Percentiles rank a stretch among this genome's conserved stretches.
Evolutionary conservation across 2,888 invertebrate genomes (phyloP).

Genomic region (Andrena trimmerana): DNA sequence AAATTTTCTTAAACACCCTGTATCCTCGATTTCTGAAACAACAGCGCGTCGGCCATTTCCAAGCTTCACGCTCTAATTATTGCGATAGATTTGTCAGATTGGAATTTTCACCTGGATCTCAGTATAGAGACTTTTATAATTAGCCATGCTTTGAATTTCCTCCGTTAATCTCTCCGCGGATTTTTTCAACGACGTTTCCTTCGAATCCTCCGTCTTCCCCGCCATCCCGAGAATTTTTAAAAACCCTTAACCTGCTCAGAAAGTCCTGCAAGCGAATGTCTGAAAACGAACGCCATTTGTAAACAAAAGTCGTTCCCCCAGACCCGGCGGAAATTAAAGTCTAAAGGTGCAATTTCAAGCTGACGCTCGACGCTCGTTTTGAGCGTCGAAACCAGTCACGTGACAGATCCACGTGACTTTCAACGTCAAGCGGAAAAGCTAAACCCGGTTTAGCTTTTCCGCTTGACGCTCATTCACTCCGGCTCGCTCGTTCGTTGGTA

Average conservation of each 20-base stretch:
- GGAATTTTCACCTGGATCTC: constrained; percentile 90
- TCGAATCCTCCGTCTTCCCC: constrained; percentile 77
- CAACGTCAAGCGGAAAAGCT: too few species aligned
- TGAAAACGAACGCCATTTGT: constrained; percentile 80
- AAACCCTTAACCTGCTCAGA: neutral
- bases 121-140: constrained; percentile 91
- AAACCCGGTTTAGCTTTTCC: too few species aligned
- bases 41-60: neutral
- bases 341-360: too few species aligned
- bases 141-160: constrained; percentile 91
- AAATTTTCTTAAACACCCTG: neutral
- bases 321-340: constrained; percentile 18
- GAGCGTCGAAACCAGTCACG: too few species aligned
- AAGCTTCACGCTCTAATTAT: neutral
- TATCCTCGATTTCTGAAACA: neutral
- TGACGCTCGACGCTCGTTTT: too few species aligned
- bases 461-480: too few species aligned
- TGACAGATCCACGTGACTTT: too few species aligned
- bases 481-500: too few species aligned
- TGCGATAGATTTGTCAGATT: too few species aligned
- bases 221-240: constrained; percentile 21
- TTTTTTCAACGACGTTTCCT: constrained; percentile 90
- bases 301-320: constrained; percentile 73
- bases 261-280: neutral
- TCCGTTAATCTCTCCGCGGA: constrained; percentile 92